Evolutionary conservation across 2,113 vertebrate species (phyloP), one percentile per base, ranked within the genome.

Genomic region (Anguilla japonica): DNA sequence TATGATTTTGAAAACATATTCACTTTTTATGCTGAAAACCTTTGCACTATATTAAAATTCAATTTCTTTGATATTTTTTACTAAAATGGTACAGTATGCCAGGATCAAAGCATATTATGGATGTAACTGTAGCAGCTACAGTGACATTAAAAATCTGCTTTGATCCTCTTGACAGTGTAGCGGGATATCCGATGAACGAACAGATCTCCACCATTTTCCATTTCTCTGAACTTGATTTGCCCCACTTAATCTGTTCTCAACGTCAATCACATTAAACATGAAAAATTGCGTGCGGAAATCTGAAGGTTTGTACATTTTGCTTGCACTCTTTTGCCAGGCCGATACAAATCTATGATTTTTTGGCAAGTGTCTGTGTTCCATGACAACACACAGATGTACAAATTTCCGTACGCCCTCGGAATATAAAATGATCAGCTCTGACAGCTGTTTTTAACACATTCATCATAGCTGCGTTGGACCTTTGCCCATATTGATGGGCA

Each of bases 381-480:
- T 90, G 92, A 94, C 89, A 92, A 89, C 95, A 91, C 89, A 86
- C 90, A 91, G 93, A 94, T 84, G 89, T 88, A 89, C 91, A 89
- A 60, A 89, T 91, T 93, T 91, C 88, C 87, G 81, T 92, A 88
- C 94, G 95, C 95, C 91, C 92, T 90, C 92, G 86, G 88, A 89
- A 53, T 90, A 91, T 92, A 89, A 92, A 89, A 87, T 87, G 91
- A 96, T 95, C 94, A 94, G 93, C 94, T 93, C 89, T 94, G 95
- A 96, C 92, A 91, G 96, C 94, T 96, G 93, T 94, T 96, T 96
- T 96, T 95, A 96, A 95, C 90, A 91, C 94, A 91, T 94, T 94
- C 90, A 93, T 94, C 92, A 92, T 93, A 92, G 88, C 85, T 84
- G 92, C 92, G 93, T 94, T 97, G 96, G 96, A 95, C 87, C 90